Base-by-base conservation (phyloP, 2,113 vertebrate genomes). In the Oplegnathus fasciatus region DNA sequence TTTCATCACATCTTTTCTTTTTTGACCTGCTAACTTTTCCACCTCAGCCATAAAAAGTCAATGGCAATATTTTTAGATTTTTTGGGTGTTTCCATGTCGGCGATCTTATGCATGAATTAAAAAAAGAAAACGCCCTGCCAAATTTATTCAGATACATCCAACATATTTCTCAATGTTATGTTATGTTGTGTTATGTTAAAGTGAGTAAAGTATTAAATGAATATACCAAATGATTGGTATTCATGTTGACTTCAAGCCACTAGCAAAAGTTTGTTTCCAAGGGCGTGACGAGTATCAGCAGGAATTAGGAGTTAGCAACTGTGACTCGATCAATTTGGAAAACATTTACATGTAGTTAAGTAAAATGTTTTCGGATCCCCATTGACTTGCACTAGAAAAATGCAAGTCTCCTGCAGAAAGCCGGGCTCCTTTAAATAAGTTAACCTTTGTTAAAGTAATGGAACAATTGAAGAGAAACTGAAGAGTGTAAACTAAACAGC, bases 321-420 rank as follows among this genome's bases (percentile, higher is more conserved):
- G 80, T 24, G 70, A 69, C 40, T 72, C 40, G 2, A 78, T 80
- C 84, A 55, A 72, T 84, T 78, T 42, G 64, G 82, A 83, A 86
- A 87, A 75, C 61, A 86, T 80, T 84, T 71, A 60, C 65, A 85
- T 90, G 66, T 80, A 60, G 20, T 86, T 83, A 11, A n/a, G 9
- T 57, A 5, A 66, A 82, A 72, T 84, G 77, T 70, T 73, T 71
- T 65, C 32, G 58, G 66, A 60, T 78, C 50, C 30, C 76, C 48
- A 40, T 78, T 68, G 79, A 78, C 84, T 6, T 48, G 52, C 44
- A 62, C 40, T 30, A 26, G 10, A 40, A 71, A 78, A 54, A 55
- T 9, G 9, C 24, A 9, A 9, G 65, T 42, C 62, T 80, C 68
- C 79, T 57, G 65, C 75, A 65, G 81, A 58, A 83, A 75, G 42